Evolutionary conservation across 2,888 invertebrate genomes (phyloP), one percentile per base, ranked within the genome.

Genomic region (Drosophila histrio): DNA sequence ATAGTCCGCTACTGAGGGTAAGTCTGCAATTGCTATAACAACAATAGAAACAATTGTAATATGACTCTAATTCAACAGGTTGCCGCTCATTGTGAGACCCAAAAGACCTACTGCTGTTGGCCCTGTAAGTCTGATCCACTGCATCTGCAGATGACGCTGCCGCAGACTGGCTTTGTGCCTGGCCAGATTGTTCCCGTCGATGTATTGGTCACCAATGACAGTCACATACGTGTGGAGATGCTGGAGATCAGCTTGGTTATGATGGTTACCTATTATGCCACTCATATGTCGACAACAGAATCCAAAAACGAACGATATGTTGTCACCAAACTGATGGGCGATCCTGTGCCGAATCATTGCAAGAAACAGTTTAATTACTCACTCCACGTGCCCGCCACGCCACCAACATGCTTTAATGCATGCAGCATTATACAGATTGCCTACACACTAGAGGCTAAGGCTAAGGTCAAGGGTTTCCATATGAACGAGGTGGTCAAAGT

Each of bases 201-300:
- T 3, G 57, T 94, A 0, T 92, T 93, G 72, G 91, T 94, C 0
- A 93, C 93, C 72, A 95, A 95, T 89, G 92, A 92, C 22, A 94
- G 94, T n/a, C 92, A 93, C 49, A 91, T 93, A 13, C 87, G 87
- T 8, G 92, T 94, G 17, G 77, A 80, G 43, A 65, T 78, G 59
- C 54, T 91, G 0, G 70, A 80, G 58, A 44, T 89, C 1, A 78
- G 72, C 3, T 46, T 91, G n/a, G 73, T 76, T 1, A 90, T 91
- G 91, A 8, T 81, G 4, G 76, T 88, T 0, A 79, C 68, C n/a
- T 77, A 83, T 11, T 76, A 77, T 28, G 85, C 87, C 7, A 57
- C 72, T 3, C 58, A 67, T 0, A 53, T 79, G 0, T 47, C 54
- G 0, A 57, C 58, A 1, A 70, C 72, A 0, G 22, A 56, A 0